phyloP scores from a whole-genome alignment of 92 coral and sea anemone genomes.

The Actinostola sp. region DNA sequence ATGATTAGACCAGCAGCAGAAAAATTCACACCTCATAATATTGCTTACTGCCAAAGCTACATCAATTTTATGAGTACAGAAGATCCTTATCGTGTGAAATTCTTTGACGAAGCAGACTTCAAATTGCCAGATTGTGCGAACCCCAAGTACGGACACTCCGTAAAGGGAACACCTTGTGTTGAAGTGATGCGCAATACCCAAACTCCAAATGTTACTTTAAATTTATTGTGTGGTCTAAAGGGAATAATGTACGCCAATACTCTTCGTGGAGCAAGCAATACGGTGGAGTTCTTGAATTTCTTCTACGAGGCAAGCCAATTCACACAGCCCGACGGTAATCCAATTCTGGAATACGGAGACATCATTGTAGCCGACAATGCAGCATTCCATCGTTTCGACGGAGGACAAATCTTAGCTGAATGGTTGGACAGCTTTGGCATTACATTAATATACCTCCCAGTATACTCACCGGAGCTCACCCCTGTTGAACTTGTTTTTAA shows the following conservation, averaged over 20 bases:
- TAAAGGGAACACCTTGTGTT: constrained; percentile 32
- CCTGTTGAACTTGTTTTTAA: constrained; percentile 21
- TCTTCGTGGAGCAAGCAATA: constrained; percentile 3
- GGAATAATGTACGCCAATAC: constrained; percentile 5
- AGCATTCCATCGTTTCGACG: constrained; percentile 32
- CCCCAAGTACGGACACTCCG: constrained; percentile 32
- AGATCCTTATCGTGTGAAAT: constrained; percentile 51
- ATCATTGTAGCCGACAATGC: constrained; percentile 16
- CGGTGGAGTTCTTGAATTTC: constrained; percentile 34
- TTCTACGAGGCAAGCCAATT: constrained; percentile 31
- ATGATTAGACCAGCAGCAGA: constrained; percentile 17
- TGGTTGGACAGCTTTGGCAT: constrained; percentile 43
- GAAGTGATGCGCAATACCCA: constrained; percentile 15
- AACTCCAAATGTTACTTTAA: constrained; percentile 30
- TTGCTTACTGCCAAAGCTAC: constrained; percentile 42
- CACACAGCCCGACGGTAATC: constrained; percentile 40
- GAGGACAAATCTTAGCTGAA: constrained; percentile 48
- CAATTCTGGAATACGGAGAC: constrained; percentile 31
- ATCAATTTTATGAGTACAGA: constrained; percentile 32
- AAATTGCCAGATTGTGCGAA: too few relatives aligned
- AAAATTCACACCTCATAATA: constrained; percentile 40
- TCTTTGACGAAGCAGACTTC: too few relatives aligned
- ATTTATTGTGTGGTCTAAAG: constrained; percentile 12
- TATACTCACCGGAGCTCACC: constrained; percentile 34
- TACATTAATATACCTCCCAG: constrained; percentile 28